These are phyloP conservation scores for Amphiprion ocellaris DNA, from an alignment of 2,113 vertebrate genomes.

Conservation along the genomic window DNA sequence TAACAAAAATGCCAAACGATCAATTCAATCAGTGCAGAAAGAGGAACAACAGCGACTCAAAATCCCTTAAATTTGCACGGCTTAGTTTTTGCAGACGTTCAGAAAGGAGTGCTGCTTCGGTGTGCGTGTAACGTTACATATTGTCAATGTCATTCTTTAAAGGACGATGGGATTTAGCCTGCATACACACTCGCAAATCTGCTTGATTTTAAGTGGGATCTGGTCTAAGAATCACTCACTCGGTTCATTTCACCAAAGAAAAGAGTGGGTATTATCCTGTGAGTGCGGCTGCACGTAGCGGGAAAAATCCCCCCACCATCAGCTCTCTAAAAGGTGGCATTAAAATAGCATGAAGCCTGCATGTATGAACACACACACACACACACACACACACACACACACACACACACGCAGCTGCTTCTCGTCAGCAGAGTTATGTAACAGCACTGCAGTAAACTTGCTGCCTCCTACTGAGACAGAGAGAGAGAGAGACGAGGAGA, in stretches of 20 bases:
- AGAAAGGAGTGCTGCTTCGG: neutral
- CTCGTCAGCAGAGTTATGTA: slow-evolving; percentile 72
- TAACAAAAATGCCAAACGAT: slow-evolving; percentile 22
- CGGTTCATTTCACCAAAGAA: slow-evolving; percentile 12
- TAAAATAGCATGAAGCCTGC: slow-evolving; percentile 68
- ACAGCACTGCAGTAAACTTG: slow-evolving; percentile 74
- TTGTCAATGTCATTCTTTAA: neutral
- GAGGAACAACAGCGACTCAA: neutral
- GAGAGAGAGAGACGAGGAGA: slow-evolving; percentile 1
- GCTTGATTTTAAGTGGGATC: slow-evolving; percentile 20
- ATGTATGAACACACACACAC: slow-evolving; percentile 44
- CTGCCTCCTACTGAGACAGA: slow-evolving; percentile 42
- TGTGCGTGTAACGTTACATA: neutral
- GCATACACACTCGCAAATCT: slow-evolving; percentile 13
- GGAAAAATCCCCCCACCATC: slow-evolving; percentile 4
- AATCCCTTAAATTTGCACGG: neutral
- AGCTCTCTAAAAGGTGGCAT: slow-evolving; percentile 45
- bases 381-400: slow-evolving; percentile 40
- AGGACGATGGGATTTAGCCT: neutral
- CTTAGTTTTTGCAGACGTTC: neutral
- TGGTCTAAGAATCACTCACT: neutral
- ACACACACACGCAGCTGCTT: slow-evolving; percentile 51
- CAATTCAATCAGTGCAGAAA: slow-evolving; percentile 4
- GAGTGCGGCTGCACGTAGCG: neutral
- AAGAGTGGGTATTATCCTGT: neutral